These are phyloP conservation scores for Larimichthys crocea DNA, from an alignment of 2,113 vertebrate genomes.

Conservation along the genomic window DNA sequence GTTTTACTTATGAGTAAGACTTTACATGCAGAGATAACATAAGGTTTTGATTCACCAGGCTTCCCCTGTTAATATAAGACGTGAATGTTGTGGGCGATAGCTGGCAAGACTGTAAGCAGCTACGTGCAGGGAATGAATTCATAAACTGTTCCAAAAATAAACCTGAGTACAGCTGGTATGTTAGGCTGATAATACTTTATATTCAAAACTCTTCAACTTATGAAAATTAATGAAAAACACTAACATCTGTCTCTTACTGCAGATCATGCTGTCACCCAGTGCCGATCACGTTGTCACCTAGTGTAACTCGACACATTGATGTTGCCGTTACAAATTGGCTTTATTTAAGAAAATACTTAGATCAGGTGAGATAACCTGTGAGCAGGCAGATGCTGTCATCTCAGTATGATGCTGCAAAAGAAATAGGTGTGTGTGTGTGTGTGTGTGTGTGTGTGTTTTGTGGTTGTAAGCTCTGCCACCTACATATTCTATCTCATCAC, in stretches of 20 bases:
- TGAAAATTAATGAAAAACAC: background rate
- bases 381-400: slow-evolving; percentile 35
- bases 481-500: slow-evolving; percentile 62
- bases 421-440: slow-evolving; percentile 13
- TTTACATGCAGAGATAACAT: slow-evolving; percentile 4
- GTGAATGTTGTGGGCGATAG: slow-evolving; percentile 25
- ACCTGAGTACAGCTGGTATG: background rate
- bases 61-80: slow-evolving; percentile 30
- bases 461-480: slow-evolving; percentile 40
- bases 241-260: background rate
- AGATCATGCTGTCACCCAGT: background rate
- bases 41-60: slow-evolving; percentile 15
- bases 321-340: background rate
- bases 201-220: background rate
- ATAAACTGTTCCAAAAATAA: slow-evolving; percentile 40
- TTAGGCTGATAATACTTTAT: background rate
- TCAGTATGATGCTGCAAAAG: slow-evolving; percentile 40
- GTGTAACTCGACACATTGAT: background rate
- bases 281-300: background rate
- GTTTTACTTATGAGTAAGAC: background rate
- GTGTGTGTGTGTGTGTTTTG: slow-evolving; percentile 30
- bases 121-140: slow-evolving; percentile 15
- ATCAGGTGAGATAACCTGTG: slow-evolving; percentile 43
- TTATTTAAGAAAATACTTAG: background rate
- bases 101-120: slow-evolving; percentile 22